Base-by-base conservation (phyloP, 2,888 invertebrate genomes). In the Pocota personata region DNA sequence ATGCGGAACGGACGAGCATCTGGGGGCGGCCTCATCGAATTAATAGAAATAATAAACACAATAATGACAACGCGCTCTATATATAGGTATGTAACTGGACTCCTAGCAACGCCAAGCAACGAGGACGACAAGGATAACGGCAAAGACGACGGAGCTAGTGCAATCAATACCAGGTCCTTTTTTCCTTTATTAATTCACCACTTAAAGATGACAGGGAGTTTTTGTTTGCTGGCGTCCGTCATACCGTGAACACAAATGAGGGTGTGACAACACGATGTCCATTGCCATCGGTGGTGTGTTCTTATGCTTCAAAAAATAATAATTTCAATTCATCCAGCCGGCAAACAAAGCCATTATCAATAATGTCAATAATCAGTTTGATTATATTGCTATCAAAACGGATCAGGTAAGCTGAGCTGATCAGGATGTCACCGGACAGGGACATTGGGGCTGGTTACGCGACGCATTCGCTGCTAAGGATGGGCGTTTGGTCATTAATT, bases 281-380 rank as follows among this genome's bases (percentile, higher is more conserved):
- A 75, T 67, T 79, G 75, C 69, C 75, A 57, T 64, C 57, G 75
- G 64, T 80, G 79, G 79, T 77, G 69, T 83, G 67, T 83, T n/a
- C 80, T 84, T 80, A 79, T 84, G 80, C 75, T 79, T 84, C 80
- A 71, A 84, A 84, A 80, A 80, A 80, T 84, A 84, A 84, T 84
- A 84, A 84, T 80, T 80, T 84, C 80, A 84, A 84, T 84, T 84
- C 75, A 80, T 60, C 69, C 84, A 66, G 69, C 84, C 84, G 69
- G 80, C 84, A 84, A 84, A 84, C 84, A 84, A 84, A 80, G 84
- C 84, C 84, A 84, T 84, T 84, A 84, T 83, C 83, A 83, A 83
- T 84, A 84, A 84, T 84, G 78, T 84, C 83, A 84, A 84, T 80
- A 84, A 79, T 84, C 84, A 84, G 84, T 84, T 80, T 80, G 79